Base-by-base conservation (phyloP, 2,797 vertebrate species). In the Enteromius argenteus region DNA sequence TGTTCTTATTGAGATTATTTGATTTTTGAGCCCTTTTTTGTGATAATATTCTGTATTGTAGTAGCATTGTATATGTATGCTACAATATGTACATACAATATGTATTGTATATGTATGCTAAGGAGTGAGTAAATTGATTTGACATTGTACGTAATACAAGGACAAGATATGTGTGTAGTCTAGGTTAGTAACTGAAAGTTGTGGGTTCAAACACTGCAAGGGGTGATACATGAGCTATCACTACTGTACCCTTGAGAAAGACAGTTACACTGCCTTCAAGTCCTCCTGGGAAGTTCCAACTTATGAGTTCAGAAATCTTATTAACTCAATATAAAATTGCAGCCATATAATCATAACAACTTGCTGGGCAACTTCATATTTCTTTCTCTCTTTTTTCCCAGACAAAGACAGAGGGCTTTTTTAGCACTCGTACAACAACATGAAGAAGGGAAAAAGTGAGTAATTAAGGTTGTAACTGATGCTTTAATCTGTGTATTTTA, bases 261-360 rank as follows among this genome's bases (percentile, higher is more conserved):
- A 76, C 74, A 42, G 53, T 76, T 23, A 17, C 37, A 4, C 4
- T 76, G 51, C 73, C 51, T 60, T 76, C n/a, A 76, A 39, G 74
- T 60, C 35, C 74, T 60, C 53, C 53, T 42, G 74, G 35, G 74
- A 76, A 27, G 35, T 27, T 76, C n/a, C 53, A 76, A 60, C 74
- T 60, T 76, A 60, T 60, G 74, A 42, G 74, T 76, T 76, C n/a
- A 23, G 74, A 60, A 76, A 76, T 60, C 4, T 0, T 19, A 39
- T 73, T 60, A 60, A 76, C 51, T 76, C 74, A 23, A 76, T 42
- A 76, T 58, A 60, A 60, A 76, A 76, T 42, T 23, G 14, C n/a
- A 76, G 74, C 53, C 4, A 0, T 42, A 60, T 76, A 60, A 76
- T 76, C 53, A 76, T 58, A 76, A 76, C 21, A 73, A 21, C 17